Conservation (phyloP, 2,797 vertebrate genomes). For the Toxotes lorentzi region DNA sequence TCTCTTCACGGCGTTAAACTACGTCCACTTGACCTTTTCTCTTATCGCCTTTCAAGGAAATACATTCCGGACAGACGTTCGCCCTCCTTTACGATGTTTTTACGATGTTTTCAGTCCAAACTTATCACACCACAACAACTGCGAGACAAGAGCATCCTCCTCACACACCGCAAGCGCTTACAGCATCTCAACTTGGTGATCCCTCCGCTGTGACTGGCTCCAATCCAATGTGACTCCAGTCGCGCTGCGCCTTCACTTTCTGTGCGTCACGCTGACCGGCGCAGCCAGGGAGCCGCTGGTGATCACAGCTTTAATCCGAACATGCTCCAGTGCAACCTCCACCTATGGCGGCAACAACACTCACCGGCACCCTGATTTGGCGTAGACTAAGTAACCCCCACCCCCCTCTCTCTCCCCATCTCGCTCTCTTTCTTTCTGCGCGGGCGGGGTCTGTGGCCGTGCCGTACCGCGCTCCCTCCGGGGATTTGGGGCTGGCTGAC, state of each 20-base stretch:
- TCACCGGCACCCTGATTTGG: constrained; percentile 62
- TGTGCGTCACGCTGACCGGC: constrained; percentile 66
- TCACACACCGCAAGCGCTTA: constrained; percentile 24
- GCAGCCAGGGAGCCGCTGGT: constrained; percentile 34
- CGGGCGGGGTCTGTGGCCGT: constrained; percentile 65
- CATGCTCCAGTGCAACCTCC: constrained; percentile 55
- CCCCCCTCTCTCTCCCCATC: constrained; percentile 33
- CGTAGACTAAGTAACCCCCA: constrained; percentile 50
- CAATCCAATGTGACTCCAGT: constrained; percentile 59
- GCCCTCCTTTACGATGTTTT: constrained; percentile 33
- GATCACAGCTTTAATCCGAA: constrained; percentile 60
- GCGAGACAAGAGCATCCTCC: constrained; percentile 60
- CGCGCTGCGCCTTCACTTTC: constrained; percentile 35
- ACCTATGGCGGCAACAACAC: constrained; percentile 64
- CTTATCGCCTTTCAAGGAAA: constrained; percentile 32
- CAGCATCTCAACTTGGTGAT: constrained; percentile 71
- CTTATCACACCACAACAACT: constrained; percentile 30
- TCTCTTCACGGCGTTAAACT: constrained; percentile 37
- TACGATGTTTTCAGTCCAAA: constrained; percentile 52
- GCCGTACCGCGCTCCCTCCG: constrained; percentile 53
- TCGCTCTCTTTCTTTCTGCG: constrained; percentile 35
- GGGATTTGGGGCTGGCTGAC: constrained; percentile 62
- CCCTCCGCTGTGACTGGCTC: constrained; percentile 64
- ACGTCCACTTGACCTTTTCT: constrained; percentile 44
- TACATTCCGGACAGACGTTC: constrained; percentile 28